These are phyloP conservation scores for Dicyrtoma fusca DNA, from an alignment of 2,888 invertebrate genomes.

Conservation along the genomic window DNA sequence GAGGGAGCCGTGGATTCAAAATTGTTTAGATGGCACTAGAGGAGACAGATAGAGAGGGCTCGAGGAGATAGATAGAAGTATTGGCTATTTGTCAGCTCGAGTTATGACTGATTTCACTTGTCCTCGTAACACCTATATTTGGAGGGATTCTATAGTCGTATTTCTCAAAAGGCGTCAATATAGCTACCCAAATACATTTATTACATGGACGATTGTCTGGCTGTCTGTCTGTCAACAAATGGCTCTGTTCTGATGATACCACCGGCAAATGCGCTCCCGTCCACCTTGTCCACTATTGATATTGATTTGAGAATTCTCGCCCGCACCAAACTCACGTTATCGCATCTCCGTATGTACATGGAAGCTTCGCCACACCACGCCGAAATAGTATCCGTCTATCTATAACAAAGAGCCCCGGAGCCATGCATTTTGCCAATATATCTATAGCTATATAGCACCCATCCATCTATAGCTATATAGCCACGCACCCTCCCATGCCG, in stretches of 20 bases:
- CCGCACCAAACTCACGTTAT: not conserved
- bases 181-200: conserved; percentile 39
- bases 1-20: not conserved
- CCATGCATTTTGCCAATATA: too few relatives aligned
- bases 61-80: conserved; percentile 9
- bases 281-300: conserved; percentile 23
- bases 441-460: not conserved
- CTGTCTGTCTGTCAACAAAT: conserved; percentile 41
- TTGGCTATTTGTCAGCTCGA: conserved; percentile 40
- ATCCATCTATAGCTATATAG: not conserved
- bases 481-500: not conserved
- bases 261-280: conserved; percentile 18
- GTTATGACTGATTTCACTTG: conserved; percentile 42
- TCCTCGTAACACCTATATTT: conserved; percentile 31
- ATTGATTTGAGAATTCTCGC: not conserved
- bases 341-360: not conserved
- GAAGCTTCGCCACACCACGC: not conserved
- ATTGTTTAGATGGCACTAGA: not conserved
- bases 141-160: not conserved
- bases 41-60: not conserved
- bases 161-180: conserved; percentile 27
- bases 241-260: conserved; percentile 17
- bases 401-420: too few relatives aligned
- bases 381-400: not conserved
- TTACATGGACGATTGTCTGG: conserved; percentile 33